Base-by-base conservation (phyloP, 1,140 invertebrate genomes). In the Diabrotica undecimpunctata region DNA sequence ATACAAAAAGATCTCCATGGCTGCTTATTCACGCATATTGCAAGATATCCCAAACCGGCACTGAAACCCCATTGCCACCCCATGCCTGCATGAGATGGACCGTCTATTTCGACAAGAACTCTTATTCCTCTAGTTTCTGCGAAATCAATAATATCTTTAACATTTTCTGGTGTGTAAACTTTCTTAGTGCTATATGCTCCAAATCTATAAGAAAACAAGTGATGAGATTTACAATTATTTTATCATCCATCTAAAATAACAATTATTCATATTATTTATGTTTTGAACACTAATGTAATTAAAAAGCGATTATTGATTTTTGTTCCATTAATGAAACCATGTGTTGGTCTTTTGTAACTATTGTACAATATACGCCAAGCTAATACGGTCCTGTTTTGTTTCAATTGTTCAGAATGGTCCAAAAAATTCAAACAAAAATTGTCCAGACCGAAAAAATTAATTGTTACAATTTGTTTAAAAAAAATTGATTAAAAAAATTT, bases 11-110 rank as follows among this genome's bases (percentile, higher is more conserved):
- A 77, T 2, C 88, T 80, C 91, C 91, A 94, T 0, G 89, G 87
- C 65, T 87, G 82, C 52, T 85, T 79, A 72, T 92, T 90, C 0
- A 91, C 82, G 72, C 91, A 93, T 0, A 92, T 81, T 0, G 87
- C 87, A 54, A 92, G 77, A 64, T 91, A 83, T 5, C 89, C 90
- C 57, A 87, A 78, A 5, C 86, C 87, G 14, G 84, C 83, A 13
- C 85, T 81, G 38, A 84, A 74, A 37, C 90, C 90, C 89, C 89
- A 93, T 78, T 89, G 88, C 90, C 88, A 94, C 2, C 90, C 90
- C 67, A 88, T 88, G 54, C 91, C 92, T 9, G 90, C 89, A 79
- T 95, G 93, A 25, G 92, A 88, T 0, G 93, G 93, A 4, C 90
- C 87, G 77, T 95, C 93, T 39, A 95, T 88, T 80, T 95, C 93